Base-by-base conservation (phyloP, 2,888 invertebrate genomes). In the Fissipunctia ypsillon region DNA sequence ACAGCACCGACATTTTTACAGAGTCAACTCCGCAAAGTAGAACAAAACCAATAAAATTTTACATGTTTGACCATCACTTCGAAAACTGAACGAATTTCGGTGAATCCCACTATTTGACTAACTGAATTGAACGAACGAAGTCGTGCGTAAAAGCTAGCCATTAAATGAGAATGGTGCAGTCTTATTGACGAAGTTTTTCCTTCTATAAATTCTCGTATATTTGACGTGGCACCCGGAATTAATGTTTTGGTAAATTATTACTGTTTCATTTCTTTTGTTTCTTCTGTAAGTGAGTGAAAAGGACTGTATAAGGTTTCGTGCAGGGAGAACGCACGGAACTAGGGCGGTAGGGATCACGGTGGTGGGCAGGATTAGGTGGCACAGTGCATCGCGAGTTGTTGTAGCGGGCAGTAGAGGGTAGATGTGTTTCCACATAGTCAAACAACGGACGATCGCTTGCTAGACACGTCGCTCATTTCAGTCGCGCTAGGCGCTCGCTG, bases 21-120 rank as follows among this genome's bases (percentile, higher is more conserved):
- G 41, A 80, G 75, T 59, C 31, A 52, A 43, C 25, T 52, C 14
- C 14, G 56, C 25, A 19, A 45, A 57, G 31, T 56, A 48, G 56
- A 83, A 63, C 64, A 67, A 63, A 83, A 80, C 48, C 31, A 64
- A 83, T 83, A 64, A 80, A 85, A 74, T 87, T 78, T 83, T 83
- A 72, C 82, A 83, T 87, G 86, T 89, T 82, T 79, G 83, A 64
- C 77, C 54, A 61, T 80, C 79, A 82, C 80, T 84, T 45, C 28
- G 61, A 35, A 45, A 54, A 69, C 38, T 54, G 61, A 63, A 63
- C 66, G 69, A 61, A 48, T 74, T 83, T 80, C 19, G 38, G 66
- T 67, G 69, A 59, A 80, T 59, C 43, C 38, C 45, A 83, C 69
- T 80, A 80, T 81, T 84, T 80, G 81, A 59, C 57, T 84, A 84